Evolutionary conservation across 2,797 vertebrate genomes (phyloP), one percentile per base, ranked within the genome.

Genomic region (Anomalospiza imberbis): DNA sequence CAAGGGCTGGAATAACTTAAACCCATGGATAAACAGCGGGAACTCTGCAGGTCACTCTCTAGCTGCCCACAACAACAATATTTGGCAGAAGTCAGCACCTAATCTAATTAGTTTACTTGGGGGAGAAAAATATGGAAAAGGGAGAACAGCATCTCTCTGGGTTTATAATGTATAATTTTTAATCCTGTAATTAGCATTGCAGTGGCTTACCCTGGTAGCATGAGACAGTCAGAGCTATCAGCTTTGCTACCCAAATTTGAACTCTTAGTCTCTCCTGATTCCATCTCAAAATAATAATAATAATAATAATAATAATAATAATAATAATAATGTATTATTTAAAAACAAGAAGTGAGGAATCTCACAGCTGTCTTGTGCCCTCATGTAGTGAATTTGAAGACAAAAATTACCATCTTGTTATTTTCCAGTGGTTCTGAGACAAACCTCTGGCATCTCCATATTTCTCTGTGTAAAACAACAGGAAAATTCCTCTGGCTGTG

Each of bases 101-200:
- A 89, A 95, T 95, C 72, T 92, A 92, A 91, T 94, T 95, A 85
- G 24, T 85, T 94, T 89, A 44, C 45, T 34, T 38, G 42, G 16
- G 17, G 4, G 1, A 2, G 8, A 76, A 31, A 63, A 42, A 5
- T 32, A 29, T 34, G 44, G 26, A 74, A 60, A 72, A 47, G 11
- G 10, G 40, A 13, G 13, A 67, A 28, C 44, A 25, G 28, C 80
- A 36, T 72, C 72, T 93, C 50, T 42, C 57, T 14, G n/a, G 40
- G 38, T 87, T 91, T 82, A 80, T 53, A 78, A 81, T n/a, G 70
- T 83, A 71, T 84, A 45, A 54, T 9, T 85, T 81, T 94, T 88
- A 95, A 93, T 93, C 72, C 76, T 85, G 36, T 91, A 94, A 94
- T 94, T 94, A 93, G 54, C 61, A 95, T 77, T 85, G 61, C 73